These are phyloP conservation scores for Calcarius lapponicus DNA, from an alignment of 2,797 vertebrate species.

Conservation along the genomic window DNA sequence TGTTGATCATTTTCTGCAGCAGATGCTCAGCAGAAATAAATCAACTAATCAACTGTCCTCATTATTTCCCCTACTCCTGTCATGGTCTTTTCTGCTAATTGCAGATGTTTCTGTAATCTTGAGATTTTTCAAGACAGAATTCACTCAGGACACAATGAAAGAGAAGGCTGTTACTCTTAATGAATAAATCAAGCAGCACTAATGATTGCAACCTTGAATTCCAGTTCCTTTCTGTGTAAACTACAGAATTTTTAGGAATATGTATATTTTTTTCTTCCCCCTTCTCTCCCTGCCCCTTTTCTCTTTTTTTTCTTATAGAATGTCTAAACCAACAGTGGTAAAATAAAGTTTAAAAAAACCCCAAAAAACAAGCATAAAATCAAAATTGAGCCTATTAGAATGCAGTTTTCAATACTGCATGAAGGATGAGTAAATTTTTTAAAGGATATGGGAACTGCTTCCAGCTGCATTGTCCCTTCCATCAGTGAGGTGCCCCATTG, in stretches of 20 bases:
- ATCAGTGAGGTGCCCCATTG: not conserved
- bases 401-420: not conserved
- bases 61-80: not conserved
- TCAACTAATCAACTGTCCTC: not conserved
- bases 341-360: not conserved
- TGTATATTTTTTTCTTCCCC: not conserved
- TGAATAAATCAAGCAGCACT: not conserved
- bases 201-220: not conserved
- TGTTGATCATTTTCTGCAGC: not conserved
- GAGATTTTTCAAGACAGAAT: not conserved
- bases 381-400: not conserved
- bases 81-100: not conserved
- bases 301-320: not conserved
- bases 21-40: not conserved
- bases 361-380: not conserved
- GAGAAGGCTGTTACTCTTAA: not conserved
- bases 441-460: not conserved
- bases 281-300: fast-evolving
- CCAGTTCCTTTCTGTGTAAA: not conserved
- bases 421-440: not conserved
- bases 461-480: not conserved
- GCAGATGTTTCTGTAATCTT: not conserved
- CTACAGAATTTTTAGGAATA: not conserved
- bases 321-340: not conserved
- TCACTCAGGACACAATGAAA: not conserved